Conservation (phyloP, 2,888 invertebrate species). For the Physocephala rufipes region DNA sequence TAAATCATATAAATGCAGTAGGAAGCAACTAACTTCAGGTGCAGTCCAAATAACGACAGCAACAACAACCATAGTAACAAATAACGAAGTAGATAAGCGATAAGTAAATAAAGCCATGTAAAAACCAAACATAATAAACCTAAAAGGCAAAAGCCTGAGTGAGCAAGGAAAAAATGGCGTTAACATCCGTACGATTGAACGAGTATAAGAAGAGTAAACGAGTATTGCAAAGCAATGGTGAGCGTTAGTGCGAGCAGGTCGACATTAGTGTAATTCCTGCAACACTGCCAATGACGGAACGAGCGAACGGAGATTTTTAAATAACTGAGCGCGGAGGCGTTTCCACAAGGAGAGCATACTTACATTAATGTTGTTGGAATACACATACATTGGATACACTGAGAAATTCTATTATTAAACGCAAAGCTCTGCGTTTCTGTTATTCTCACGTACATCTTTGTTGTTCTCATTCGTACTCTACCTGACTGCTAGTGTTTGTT, state of each 20-base stretch:
- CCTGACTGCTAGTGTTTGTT: not conserved
- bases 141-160: not conserved
- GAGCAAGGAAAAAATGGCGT: slow-evolving; percentile 21
- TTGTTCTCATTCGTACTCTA: not conserved
- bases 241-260: too few relatives aligned
- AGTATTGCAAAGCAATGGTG: too few relatives aligned
- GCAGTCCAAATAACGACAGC: slow-evolving; percentile 25
- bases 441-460: not conserved
- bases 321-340: slow-evolving; percentile 10
- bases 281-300: not conserved
- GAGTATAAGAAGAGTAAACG: not conserved
- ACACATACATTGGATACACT: too few relatives aligned
- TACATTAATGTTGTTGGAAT: not conserved
- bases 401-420: not conserved
- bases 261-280: too few relatives aligned
- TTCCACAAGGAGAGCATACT: not conserved
- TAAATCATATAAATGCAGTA: slow-evolving; percentile 37
- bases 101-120: slow-evolving; percentile 11
- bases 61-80: slow-evolving; percentile 2
- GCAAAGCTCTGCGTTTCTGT: slow-evolving; percentile 1
- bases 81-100: slow-evolving; percentile 9
- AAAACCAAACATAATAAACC: slow-evolving; percentile 14
- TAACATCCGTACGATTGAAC: too few relatives aligned
- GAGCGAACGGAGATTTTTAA: not conserved
- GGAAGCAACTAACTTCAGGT: slow-evolving; percentile 24